Conservation (phyloP, 2,113 vertebrate species). For the Ibidorhyncha struthersii region DNA sequence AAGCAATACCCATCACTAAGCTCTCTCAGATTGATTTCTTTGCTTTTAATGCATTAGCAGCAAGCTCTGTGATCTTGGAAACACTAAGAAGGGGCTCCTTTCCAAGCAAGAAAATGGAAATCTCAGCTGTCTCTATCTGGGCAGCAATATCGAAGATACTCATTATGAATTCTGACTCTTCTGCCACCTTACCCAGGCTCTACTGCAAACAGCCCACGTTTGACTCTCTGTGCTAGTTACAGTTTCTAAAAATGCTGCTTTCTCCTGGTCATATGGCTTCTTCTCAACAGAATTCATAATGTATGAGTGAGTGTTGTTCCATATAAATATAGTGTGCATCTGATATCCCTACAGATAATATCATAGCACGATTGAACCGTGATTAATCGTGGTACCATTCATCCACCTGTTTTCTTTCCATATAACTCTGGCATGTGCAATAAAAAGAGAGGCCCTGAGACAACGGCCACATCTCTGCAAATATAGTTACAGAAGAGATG, state of each 20-base stretch:
- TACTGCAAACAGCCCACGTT: not conserved
- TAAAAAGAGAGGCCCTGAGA: not conserved
- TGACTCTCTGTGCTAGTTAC: not conserved
- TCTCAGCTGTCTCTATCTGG: not conserved
- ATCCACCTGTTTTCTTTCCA: constrained; percentile 20
- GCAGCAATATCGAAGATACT: not conserved
- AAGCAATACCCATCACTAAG: not conserved
- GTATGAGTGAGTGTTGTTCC: not conserved
- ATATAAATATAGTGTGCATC: constrained; percentile 2
- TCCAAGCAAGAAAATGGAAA: not conserved
- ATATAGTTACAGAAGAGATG: not conserved
- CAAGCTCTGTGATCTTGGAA: not conserved
- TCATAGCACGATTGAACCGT: not conserved
- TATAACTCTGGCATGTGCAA: not conserved
- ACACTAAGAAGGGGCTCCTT: not conserved
- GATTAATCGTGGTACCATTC: not conserved
- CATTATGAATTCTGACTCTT: not conserved
- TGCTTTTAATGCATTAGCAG: not conserved
- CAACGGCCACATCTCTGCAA: not conserved
- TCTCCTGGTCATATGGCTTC: not conserved
- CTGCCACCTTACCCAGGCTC: not conserved
- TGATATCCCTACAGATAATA: not conserved
- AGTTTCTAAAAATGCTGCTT: constrained; percentile 13
- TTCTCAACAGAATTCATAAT: not conserved
- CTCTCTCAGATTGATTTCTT: not conserved